These are phyloP conservation scores for Nasonovia ribisnigri DNA, from an alignment of 2,888 invertebrate species.

Conservation along the genomic window DNA sequence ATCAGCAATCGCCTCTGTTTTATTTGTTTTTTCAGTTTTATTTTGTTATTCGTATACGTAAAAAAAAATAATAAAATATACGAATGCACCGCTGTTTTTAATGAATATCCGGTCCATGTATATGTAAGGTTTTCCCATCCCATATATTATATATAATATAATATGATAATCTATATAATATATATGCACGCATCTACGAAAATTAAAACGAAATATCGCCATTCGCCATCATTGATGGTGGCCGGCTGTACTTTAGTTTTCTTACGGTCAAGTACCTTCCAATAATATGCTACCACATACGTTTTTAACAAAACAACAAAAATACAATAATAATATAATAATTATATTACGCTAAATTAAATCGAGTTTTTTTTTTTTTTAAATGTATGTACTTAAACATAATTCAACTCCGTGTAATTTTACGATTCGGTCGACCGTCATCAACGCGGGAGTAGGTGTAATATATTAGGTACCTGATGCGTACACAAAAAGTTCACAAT, in stretches of 20 bases:
- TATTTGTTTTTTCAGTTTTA: background rate
- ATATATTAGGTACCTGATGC: background rate
- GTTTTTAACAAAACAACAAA: background rate
- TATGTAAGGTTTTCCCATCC: background rate
- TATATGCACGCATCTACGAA: background rate
- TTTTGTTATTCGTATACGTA: background rate
- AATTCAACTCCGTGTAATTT: background rate
- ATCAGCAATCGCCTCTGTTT: background rate
- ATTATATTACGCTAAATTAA: background rate
- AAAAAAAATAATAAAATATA: background rate
- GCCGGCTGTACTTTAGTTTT: background rate
- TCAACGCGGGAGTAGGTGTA: background rate
- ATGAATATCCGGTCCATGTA: conserved; percentile 22
- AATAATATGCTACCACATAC: background rate
- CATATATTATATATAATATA: background rate
- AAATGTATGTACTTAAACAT: conserved; percentile 2
- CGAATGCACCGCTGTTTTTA: background rate
- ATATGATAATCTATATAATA: background rate
- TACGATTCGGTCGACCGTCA: background rate
- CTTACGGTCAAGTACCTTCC: conserved; percentile 6
- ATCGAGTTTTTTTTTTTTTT: background rate
- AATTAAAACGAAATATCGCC: background rate
- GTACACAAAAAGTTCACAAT: background rate
- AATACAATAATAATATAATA: background rate
- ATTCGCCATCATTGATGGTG: background rate